phyloP scores from a whole-genome alignment of 1,140 invertebrate species.

The Euschistus heros region DNA sequence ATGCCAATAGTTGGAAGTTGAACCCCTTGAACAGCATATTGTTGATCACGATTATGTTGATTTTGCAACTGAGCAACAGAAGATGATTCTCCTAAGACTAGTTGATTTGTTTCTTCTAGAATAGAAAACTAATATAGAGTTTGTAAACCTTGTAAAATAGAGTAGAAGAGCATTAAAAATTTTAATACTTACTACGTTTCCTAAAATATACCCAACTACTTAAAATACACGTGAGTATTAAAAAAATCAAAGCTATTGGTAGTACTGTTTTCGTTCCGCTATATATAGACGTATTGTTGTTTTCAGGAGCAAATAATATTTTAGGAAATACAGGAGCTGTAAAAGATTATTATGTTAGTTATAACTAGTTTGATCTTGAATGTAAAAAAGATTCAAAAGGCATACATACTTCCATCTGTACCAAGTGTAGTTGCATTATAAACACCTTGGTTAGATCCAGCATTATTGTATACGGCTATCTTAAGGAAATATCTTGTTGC shows the following conservation, averaged over 20 bases:
- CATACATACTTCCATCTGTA: slow-evolving; percentile 51
- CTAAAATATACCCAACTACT: not conserved
- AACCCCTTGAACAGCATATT: slow-evolving; percentile 43
- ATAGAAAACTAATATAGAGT: slow-evolving; percentile 16
- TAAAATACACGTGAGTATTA: not conserved
- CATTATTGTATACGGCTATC: slow-evolving; percentile 84
- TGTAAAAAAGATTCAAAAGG: too few species aligned
- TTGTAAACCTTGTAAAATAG: slow-evolving; percentile 32
- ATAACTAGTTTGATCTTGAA: not conserved
- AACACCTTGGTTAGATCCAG: slow-evolving; percentile 74
- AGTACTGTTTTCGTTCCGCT: not conserved
- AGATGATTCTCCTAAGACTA: slow-evolving; percentile 38
- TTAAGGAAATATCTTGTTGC: slow-evolving; percentile 78
- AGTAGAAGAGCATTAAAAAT: not conserved
- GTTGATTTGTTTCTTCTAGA: slow-evolving; percentile 17
- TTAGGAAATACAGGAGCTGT: slow-evolving; percentile 1
- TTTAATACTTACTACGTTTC: slow-evolving; percentile 9
- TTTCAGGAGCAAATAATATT: not conserved
- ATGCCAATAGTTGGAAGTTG: slow-evolving; percentile 32
- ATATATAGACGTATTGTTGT: not conserved
- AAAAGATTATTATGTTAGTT: not conserved
- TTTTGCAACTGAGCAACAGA: slow-evolving; percentile 62
- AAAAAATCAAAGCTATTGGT: not conserved
- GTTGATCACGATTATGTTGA: slow-evolving; percentile 61
- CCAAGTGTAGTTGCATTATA: slow-evolving; percentile 78